Percentiles rank a stretch among this genome's conserved stretches.
Evolutionary conservation across 2,797 vertebrate genomes (phyloP).

Genomic region (Sebastes melanostomus): DNA sequence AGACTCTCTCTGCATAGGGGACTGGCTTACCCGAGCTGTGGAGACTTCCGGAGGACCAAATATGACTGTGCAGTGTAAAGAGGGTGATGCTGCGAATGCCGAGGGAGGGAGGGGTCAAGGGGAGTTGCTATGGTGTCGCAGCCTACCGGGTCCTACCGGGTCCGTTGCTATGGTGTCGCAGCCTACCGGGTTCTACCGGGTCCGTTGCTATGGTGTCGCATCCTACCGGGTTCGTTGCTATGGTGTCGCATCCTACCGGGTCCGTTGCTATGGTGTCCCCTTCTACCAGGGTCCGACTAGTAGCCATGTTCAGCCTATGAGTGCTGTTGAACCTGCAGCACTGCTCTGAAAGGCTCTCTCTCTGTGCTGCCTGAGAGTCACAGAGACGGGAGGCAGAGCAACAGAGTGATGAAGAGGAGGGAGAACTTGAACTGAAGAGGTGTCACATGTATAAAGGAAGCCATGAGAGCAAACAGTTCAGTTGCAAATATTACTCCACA

Average conservation of each 20-base stretch:
- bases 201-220: constrained; percentile 37
- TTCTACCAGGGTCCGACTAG: constrained; percentile 49
- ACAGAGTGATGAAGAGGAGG: neutral
- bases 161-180: no score
- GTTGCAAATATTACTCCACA: no score
- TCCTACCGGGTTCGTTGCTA: no score
- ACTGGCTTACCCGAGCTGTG: constrained; percentile 86
- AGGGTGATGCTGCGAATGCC: constrained; percentile 81
- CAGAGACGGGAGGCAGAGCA: neutral
- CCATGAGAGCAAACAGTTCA: neutral
- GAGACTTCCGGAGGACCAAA: constrained; percentile 89
- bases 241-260: no score
- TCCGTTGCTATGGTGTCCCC: no score
- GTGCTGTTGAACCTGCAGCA: constrained; percentile 74
- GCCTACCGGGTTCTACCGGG: constrained; percentile 61
- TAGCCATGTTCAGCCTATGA: constrained; percentile 77
- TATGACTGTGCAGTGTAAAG: constrained; percentile 85
- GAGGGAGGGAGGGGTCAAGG: constrained; percentile 81
- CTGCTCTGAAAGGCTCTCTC: constrained; percentile 15
- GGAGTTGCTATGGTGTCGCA: constrained; percentile 84
- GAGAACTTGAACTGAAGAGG: neutral
- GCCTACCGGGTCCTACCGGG: constrained; percentile 78
- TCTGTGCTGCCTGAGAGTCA: constrained; percentile 23
- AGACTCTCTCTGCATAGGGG: constrained; percentile 75
- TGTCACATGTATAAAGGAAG: constrained; percentile 3